phyloP scores from a whole-genome alignment of 53 echinoderm and acorn worm genomes.

The Luidia sarsii region DNA sequence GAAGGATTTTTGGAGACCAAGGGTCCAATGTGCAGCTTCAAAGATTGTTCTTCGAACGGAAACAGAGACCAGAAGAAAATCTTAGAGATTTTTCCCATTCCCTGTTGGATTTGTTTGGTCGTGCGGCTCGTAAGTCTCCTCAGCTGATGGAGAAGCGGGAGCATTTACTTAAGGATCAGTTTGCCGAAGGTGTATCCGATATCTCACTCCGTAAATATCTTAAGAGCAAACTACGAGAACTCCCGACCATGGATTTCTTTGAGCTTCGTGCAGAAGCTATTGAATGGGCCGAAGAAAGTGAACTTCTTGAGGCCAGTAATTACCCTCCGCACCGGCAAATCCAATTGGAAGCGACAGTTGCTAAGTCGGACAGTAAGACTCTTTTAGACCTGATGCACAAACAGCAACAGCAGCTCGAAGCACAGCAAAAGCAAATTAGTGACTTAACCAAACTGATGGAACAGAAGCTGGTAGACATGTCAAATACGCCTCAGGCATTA shows the following conservation, averaged over 20 bases:
- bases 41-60: background rate
- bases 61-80: background rate
- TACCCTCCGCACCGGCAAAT: background rate
- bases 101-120: background rate
- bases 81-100: background rate
- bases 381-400: background rate
- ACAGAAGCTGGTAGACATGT: background rate
- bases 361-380: background rate
- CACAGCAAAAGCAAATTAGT: background rate
- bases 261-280: background rate
- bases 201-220: background rate
- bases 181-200: slow-evolving; percentile 1
- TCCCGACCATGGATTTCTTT: background rate
- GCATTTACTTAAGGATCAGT: background rate
- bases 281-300: background rate
- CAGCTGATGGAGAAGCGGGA: background rate
- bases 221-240: background rate
- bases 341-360: background rate
- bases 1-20: background rate
- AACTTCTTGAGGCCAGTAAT: background rate
- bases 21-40: background rate
- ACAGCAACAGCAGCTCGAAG: background rate
- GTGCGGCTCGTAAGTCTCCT: background rate
- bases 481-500: too few species aligned
- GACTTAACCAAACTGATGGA: background rate